Conservation (phyloP, 2,113 vertebrate species). For the Chaetodon trifascialis region DNA sequence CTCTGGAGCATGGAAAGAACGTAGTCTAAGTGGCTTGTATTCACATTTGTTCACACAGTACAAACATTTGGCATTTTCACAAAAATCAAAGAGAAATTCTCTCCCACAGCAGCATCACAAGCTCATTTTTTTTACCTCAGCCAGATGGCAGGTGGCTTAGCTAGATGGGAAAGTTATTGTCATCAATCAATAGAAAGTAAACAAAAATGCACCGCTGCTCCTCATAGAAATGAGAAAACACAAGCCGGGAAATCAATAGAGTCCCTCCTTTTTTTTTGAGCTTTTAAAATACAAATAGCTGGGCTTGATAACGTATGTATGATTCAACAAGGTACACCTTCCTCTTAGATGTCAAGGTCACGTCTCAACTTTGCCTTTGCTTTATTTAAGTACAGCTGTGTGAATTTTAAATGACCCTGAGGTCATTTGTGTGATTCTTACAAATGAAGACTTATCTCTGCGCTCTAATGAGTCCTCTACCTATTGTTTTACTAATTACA, state of each 20-base stretch:
- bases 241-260: conserved; percentile 38
- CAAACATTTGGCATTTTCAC: conserved; percentile 52
- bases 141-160: conserved; percentile 57
- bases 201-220: conserved; percentile 51
- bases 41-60: conserved; percentile 45
- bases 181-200: conserved; percentile 67
- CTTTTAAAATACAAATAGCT: conserved; percentile 7
- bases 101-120: conserved; percentile 35
- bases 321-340: conserved; percentile 9
- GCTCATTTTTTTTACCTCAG: conserved; percentile 50
- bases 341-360: not conserved
- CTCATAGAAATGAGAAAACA: conserved; percentile 55
- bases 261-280: not conserved
- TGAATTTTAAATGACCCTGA: conserved; percentile 12
- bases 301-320: conserved; percentile 4
- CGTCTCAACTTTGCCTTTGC: conserved; percentile 5
- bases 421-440: not conserved
- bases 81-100: conserved; percentile 43
- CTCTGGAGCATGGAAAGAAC: conserved; percentile 1
- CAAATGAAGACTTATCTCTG: conserved; percentile 28
- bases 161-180: conserved; percentile 61
- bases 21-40: conserved; percentile 28
- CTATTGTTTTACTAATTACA: conserved; percentile 24
- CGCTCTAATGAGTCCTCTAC: conserved; percentile 27
- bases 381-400: conserved; percentile 12